These are phyloP conservation scores for Muntiacus reevesi DNA, from an alignment of 2,113 vertebrate genomes.

Conservation along the genomic window DNA sequence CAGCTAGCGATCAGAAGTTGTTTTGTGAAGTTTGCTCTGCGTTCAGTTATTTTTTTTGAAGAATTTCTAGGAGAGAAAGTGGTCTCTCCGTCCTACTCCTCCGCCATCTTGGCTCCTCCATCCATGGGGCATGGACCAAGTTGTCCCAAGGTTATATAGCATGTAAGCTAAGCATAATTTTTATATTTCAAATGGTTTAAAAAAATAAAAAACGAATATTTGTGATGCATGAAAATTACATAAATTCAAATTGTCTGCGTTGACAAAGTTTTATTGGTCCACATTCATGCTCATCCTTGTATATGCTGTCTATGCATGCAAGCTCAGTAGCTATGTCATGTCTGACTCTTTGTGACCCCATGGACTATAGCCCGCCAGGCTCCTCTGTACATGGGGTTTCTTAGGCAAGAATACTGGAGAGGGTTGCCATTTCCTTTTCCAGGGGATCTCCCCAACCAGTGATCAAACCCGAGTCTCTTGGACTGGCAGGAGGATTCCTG, in stretches of 20 bases:
- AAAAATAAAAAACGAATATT: not conserved
- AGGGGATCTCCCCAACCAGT: not conserved
- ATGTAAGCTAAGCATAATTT: not conserved
- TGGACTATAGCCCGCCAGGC: not conserved
- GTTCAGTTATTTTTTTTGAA: too few species aligned
- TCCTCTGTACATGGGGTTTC: not conserved
- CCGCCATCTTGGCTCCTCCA: too few species aligned
- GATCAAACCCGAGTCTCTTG: not conserved
- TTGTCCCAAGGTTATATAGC: not conserved
- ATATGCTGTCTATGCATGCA: not conserved
- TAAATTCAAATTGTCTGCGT: not conserved
- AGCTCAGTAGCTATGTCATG: not conserved
- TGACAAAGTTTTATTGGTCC: not conserved
- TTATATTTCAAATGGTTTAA: not conserved
- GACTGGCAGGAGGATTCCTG: not conserved
- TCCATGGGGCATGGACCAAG: not conserved
- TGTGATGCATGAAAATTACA: not conserved
- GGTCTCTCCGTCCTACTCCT: too few species aligned
- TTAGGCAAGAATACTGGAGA: not conserved
- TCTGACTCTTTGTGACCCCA: not conserved
- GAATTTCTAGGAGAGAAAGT: too few species aligned
- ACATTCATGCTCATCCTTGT: not conserved
- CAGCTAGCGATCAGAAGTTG: too few species aligned
- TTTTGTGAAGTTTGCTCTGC: too few species aligned
- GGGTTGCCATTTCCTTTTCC: not conserved